A percentile compares a stretch with the other conserved stretches of the same genome.
Conservation (phyloP, 2,888 invertebrate genomes). For the Pollenia amentaria region DNA sequence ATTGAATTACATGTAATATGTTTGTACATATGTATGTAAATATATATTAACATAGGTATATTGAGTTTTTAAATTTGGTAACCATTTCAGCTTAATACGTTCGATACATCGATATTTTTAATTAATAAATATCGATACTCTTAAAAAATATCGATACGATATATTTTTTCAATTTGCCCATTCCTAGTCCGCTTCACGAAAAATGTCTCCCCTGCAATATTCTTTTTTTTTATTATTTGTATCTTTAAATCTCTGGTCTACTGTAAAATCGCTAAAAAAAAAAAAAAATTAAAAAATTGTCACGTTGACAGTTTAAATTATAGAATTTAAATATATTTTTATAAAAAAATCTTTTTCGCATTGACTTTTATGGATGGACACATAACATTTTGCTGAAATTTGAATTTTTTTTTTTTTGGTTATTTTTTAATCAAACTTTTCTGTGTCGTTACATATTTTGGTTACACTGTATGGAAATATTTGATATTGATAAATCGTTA, state of each 20-base stretch:
- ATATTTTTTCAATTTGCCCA: too few relatives aligned
- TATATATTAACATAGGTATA: too few relatives aligned
- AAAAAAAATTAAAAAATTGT: constrained; percentile 27
- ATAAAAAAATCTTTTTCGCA: neutral
- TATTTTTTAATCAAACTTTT: neutral
- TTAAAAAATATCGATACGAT: too few relatives aligned
- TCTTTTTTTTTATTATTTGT: neutral
- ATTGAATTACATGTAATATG: too few relatives aligned
- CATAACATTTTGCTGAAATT: neutral
- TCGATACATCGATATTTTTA: too few relatives aligned
- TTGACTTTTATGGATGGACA: constrained; percentile 12
- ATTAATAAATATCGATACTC: too few relatives aligned
- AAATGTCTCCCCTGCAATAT: too few relatives aligned
- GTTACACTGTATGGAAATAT: neutral
- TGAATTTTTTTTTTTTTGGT: too few relatives aligned
- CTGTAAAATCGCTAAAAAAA: constrained; percentile 1
- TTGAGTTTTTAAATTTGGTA: too few relatives aligned
- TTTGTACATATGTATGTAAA: too few relatives aligned
- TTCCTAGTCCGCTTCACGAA: too few relatives aligned
- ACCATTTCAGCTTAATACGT: too few relatives aligned
- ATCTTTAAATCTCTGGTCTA: neutral
- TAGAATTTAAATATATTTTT: neutral
- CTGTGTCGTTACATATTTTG: neutral
- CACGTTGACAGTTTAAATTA: constrained; percentile 22
- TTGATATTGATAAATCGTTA: constrained; percentile 37